Evolutionary conservation across 2,888 invertebrate genomes (phyloP), one percentile per base, ranked within the genome.

Genomic region (Lycocerus yunnanus): DNA sequence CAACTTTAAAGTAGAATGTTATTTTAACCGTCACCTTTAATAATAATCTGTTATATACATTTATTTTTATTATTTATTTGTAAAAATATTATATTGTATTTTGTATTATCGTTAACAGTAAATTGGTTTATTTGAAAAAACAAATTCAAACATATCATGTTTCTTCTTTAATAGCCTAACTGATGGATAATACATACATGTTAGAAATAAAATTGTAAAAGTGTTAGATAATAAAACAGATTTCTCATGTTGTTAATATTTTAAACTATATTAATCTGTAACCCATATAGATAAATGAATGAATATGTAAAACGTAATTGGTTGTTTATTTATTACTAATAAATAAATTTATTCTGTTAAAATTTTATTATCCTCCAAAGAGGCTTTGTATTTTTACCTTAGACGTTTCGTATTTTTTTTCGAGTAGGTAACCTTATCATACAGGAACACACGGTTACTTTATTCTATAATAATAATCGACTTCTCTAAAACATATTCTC

Each of bases 271-370:
- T 71, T 65, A 71, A 66, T 43, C 67, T 74, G 74, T 74, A 74
- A 59, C 68, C 63, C 20, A 63, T 15, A 13, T 74, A 74, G 24
- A 66, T 74, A 74, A 71, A 73, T 68, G 75, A 77, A 76, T 73
- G 72, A 74, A 76, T 70, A 74, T 78, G 71, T 78, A 68, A 75
- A 78, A 74, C 71, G 59, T 68, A 73, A 60, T 75, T 69, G 71
- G 71, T 78, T 78, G 76, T 76, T 74, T 74, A 74, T 71, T 74
- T 74, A 74, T 43, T 43, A 43, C 43, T 43, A 74, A 74, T 74
- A 74, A 74, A 74, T 74, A 71, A 71, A 74, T 74, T 74, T 74
- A 74, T 74, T 74, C 74, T 74, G 74, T 74, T 74, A 74, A 63
- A 18, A 63, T 18, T 63, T 63, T 63, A 63, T 63, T 63, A 18